These are phyloP conservation scores for Apodemus speciosus DNA, from an alignment of 2,113 vertebrate species.

Conservation along the genomic window DNA sequence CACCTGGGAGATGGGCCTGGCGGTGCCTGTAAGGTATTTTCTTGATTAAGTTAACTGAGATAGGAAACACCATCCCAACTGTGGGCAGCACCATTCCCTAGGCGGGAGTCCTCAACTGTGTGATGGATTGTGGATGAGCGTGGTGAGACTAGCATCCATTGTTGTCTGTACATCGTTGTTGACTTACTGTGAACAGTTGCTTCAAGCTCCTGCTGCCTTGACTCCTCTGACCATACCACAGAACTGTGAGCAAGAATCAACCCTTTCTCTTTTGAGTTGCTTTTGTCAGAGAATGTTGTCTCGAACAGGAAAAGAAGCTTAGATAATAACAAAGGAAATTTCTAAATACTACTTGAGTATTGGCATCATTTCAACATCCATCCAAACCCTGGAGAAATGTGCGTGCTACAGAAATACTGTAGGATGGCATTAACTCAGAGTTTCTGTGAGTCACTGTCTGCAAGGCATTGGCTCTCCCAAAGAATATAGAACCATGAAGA, in stretches of 20 bases:
- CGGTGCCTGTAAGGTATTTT: background rate
- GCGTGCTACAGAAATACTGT: background rate
- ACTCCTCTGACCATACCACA: background rate
- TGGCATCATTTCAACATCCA: background rate
- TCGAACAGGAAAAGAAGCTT: background rate
- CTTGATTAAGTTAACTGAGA: background rate
- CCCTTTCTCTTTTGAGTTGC: background rate
- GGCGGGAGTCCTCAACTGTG: background rate
- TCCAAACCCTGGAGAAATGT: background rate
- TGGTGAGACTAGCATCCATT: background rate
- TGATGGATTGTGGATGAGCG: background rate
- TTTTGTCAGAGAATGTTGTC: background rate
- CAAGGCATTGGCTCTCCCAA: background rate
- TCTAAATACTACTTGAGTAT: background rate
- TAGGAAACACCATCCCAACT: background rate
- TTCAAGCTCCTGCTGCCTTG: no score
- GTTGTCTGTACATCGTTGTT: background rate
- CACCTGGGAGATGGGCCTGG: background rate
- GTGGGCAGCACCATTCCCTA: background rate
- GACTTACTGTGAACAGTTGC: background rate
- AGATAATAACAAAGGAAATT: slow-evolving; percentile 1
- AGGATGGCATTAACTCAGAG: background rate
- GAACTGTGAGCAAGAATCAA: background rate
- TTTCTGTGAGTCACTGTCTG: background rate
- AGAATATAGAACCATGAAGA: background rate